These are phyloP conservation scores for Melipona beecheii DNA, from an alignment of 2,888 invertebrate species.

Conservation along the genomic window DNA sequence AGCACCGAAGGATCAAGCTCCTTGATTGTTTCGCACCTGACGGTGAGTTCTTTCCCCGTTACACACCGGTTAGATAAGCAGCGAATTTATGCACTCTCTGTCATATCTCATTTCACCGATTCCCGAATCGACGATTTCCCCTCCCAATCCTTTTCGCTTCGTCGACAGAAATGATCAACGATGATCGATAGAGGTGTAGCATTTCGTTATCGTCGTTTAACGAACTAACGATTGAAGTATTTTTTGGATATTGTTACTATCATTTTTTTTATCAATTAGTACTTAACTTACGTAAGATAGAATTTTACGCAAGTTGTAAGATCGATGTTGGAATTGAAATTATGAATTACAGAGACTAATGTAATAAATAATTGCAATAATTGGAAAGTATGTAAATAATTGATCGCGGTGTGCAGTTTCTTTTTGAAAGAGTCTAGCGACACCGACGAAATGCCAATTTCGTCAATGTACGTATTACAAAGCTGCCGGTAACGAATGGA, in stretches of 20 bases:
- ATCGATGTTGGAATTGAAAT: too few relatives aligned
- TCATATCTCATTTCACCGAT: background rate
- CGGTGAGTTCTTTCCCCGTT: conserved; percentile 77
- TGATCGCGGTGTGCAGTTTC: too few relatives aligned
- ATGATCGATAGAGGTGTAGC: background rate
- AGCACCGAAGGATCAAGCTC: conserved; percentile 80
- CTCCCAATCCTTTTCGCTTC: background rate
- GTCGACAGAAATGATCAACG: conserved; percentile 11
- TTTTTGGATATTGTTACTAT: background rate
- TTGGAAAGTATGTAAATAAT: too few relatives aligned
- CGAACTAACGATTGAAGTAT: background rate
- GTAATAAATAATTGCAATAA: too few relatives aligned
- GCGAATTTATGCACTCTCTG: conserved; percentile 12
- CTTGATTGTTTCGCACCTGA: conserved; percentile 80
- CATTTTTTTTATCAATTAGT: too few relatives aligned
- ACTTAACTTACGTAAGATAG: too few relatives aligned
- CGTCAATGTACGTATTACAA: too few relatives aligned
- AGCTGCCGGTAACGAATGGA: too few relatives aligned
- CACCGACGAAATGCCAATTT: too few relatives aligned
- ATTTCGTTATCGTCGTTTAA: background rate
- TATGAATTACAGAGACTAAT: too few relatives aligned
- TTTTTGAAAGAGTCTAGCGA: too few relatives aligned
- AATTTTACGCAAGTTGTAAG: too few relatives aligned
- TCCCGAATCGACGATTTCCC: conserved; percentile 10
- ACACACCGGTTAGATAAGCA: conserved; percentile 44